Percentiles rank a stretch among this genome's conserved stretches.
Conservation (phyloP, 2,888 invertebrate genomes). For the Vanessa cardui region DNA sequence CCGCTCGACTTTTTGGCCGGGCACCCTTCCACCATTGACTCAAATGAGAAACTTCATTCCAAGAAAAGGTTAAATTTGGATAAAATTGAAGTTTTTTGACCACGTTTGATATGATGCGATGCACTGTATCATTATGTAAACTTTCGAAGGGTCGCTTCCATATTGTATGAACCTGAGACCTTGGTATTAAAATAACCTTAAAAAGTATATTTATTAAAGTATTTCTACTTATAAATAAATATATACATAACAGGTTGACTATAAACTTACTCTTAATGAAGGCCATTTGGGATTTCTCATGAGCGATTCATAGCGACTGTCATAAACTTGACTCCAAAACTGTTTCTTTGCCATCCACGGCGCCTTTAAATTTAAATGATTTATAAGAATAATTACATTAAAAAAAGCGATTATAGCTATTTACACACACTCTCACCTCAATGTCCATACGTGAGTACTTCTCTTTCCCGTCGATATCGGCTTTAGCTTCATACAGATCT, state of each 20-base stretch:
- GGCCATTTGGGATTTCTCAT: constrained; percentile 74
- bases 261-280: constrained; percentile 59
- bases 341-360: constrained; percentile 58
- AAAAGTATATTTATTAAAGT: constrained; percentile 21
- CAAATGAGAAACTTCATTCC: constrained; percentile 75
- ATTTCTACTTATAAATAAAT: not conserved
- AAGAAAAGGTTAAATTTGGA: constrained; percentile 65
- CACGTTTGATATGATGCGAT: constrained; percentile 63
- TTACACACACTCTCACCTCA: constrained; percentile 55
- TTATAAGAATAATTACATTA: not conserved
- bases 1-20: constrained; percentile 60
- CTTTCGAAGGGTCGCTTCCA: constrained; percentile 66
- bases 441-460: constrained; percentile 62
- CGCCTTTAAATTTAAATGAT: constrained; percentile 52
- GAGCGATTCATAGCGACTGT: constrained; percentile 68
- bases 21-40: constrained; percentile 70
- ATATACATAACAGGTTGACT: not conserved
- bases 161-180: constrained; percentile 63
- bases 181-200: constrained; percentile 70
- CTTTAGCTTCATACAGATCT: constrained; percentile 46
- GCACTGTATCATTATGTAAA: constrained; percentile 61
- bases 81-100: constrained; percentile 74
- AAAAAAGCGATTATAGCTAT: not conserved
- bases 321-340: constrained; percentile 68
- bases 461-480: constrained; percentile 62